Base-by-base conservation (phyloP, 2,888 invertebrate genomes). In the Phania funesta region DNA sequence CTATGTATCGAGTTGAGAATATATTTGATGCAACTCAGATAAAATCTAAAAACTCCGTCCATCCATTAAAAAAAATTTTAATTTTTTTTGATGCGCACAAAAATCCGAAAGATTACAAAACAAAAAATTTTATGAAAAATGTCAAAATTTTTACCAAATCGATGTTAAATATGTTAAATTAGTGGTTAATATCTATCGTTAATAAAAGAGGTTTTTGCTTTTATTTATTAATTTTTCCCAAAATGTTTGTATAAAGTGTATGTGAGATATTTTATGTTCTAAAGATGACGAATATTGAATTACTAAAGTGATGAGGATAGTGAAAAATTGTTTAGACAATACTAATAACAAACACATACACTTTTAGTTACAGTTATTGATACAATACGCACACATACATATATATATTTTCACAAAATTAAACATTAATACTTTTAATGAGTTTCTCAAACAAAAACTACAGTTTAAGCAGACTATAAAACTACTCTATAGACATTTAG, bases 161-260 rank as follows among this genome's bases (percentile, higher is more conserved):
- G n/a, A n/a, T n/a, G n/a, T n/a, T n/a, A n/a, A n/a, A n/a, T n/a
- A n/a, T n/a, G n/a, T n/a, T n/a, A 75, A 67, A 50, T 81, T 76
- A 56, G 75, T 67, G 73, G 77, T 70, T 81, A 77, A 81, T 81
- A 77, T 81, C 73, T 50, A 58, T 68, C 68, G 54, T 74, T 77
- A 73, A 74, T 64, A 77, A 73, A 64, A 68, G 67, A 81, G 54
- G 54, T 62, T 46, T 56, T 62, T 60, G 18, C 7, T 67, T 65
- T 7, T 8, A 32, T 46, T 44, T 7, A 13, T 24, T 20, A 7
- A 2, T 65, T 41, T 24, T 44, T 62, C 26, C 6, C 3, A 38
- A 38, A 38, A 13, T 38, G 35, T n/a, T 38, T 38, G 6, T 38
- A 11, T 35, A 18, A 18, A 38, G 24, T 54, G 20, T n/a, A 26